These are phyloP conservation scores for Symphodus melops DNA, from an alignment of 2,113 vertebrate genomes.

Conservation along the genomic window DNA sequence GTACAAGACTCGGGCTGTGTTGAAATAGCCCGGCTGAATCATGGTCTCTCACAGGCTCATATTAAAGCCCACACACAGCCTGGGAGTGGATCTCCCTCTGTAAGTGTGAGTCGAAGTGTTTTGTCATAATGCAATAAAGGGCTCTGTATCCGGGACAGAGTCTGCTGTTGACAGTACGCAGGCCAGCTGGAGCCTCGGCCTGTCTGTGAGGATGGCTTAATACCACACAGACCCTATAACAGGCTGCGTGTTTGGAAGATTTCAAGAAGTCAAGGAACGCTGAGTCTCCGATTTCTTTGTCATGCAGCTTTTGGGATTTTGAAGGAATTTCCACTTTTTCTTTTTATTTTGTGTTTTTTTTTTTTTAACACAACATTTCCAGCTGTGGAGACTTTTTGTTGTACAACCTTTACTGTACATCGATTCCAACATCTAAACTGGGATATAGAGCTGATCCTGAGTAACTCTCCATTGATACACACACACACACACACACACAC, in stretches of 20 bases:
- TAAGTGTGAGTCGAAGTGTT: conserved; percentile 35
- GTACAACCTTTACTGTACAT: no score
- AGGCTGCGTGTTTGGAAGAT: neutral
- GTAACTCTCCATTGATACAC: no score
- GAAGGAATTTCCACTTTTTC: neutral
- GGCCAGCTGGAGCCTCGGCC: conserved; percentile 72
- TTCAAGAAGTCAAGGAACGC: neutral
- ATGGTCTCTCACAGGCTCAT: conserved; percentile 39
- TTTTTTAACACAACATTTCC: no score
- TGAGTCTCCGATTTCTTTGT: no score
- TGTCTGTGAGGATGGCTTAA: conserved; percentile 48
- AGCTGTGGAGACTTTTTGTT: no score
- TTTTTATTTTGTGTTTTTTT: no score
- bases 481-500: no score
- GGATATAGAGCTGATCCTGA: no score
- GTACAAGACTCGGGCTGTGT: conserved; percentile 42
- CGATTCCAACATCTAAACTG: no score
- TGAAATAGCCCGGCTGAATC: conserved; percentile 68
- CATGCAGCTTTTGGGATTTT: neutral
- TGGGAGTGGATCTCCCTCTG: conserved; percentile 35
- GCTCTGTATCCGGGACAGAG: conserved; percentile 67
- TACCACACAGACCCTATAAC: conserved; percentile 32
- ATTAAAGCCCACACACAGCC: conserved; percentile 66
- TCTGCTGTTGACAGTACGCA: conserved; percentile 69
- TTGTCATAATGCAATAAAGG: conserved; percentile 74